Evolutionary conservation across 2,113 vertebrate species (phyloP).

Genomic region (Eolophus roseicapilla): DNA sequence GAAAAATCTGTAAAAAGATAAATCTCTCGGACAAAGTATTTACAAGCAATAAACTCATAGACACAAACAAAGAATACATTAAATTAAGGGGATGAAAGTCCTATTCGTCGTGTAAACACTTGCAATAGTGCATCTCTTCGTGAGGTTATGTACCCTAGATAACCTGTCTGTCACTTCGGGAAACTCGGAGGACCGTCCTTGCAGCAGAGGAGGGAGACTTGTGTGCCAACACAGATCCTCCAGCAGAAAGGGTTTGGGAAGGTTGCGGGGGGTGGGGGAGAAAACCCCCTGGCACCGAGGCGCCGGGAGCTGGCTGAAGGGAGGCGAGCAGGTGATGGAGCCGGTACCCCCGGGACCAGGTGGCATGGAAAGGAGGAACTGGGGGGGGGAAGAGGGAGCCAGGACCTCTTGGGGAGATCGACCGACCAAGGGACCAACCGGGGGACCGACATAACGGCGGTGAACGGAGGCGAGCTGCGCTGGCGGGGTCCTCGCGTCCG

Average conservation of each 20-base stretch:
- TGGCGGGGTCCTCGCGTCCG: background rate
- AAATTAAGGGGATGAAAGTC: constrained; percentile 77
- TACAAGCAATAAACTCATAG: constrained; percentile 78
- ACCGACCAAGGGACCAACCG: background rate
- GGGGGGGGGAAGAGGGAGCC: background rate
- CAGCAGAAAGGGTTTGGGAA: background rate
- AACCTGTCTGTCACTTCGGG: constrained; percentile 22
- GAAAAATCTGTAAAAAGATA: constrained; percentile 84
- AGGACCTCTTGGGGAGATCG: background rate
- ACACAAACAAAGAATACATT: constrained; percentile 70
- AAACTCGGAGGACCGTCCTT: background rate
- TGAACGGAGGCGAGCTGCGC: background rate
- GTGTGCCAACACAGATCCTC: background rate
- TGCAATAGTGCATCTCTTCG: constrained; percentile 76
- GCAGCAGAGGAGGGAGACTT: background rate
- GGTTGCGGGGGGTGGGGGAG: background rate
- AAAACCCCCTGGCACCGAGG: background rate
- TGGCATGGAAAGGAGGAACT: background rate
- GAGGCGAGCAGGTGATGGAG: background rate
- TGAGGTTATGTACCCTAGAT: constrained; percentile 54
- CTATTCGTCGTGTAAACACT: constrained; percentile 77
- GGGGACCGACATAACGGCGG: background rate
- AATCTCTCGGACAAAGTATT: constrained; percentile 81
- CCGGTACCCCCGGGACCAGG: background rate
- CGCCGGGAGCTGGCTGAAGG: background rate